Evolutionary conservation across 1,140 invertebrate species (phyloP).

Genomic region (Aphidius ervi): DNA sequence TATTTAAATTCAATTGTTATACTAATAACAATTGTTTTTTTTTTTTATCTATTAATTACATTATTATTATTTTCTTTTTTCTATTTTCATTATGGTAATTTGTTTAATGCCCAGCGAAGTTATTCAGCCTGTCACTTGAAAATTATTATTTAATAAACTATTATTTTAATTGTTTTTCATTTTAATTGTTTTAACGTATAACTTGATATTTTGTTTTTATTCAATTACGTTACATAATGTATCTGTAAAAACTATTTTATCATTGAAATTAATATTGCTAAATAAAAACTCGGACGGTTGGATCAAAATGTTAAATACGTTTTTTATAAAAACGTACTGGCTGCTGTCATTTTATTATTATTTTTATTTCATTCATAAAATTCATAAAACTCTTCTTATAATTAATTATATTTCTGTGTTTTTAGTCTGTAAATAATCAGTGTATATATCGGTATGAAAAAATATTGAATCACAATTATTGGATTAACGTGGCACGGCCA

Average conservation of each 20-base stretch:
- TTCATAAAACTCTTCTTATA: constrained; percentile 20
- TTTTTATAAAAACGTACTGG: constrained; percentile 3
- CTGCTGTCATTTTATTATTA: constrained; percentile 1
- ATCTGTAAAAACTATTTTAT: constrained; percentile 1
- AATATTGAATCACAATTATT: constrained; percentile 19
- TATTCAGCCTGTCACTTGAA: constrained; percentile 38
- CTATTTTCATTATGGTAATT: constrained; percentile 1
- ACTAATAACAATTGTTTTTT: constrained; percentile 16
- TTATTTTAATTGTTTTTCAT: constrained; percentile 27
- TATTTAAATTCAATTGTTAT: constrained; percentile 1
- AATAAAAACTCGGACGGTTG: constrained; percentile 22
- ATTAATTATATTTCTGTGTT: constrained; percentile 15
- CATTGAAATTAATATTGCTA: not conserved
- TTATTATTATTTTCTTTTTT: constrained; percentile 28
- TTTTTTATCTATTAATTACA: constrained; percentile 13
- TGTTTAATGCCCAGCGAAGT: constrained; percentile 51
- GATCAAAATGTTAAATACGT: constrained; percentile 22
- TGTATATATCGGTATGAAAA: constrained; percentile 20
- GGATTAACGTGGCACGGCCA: constrained; percentile 15
- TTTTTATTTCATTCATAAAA: constrained; percentile 13
- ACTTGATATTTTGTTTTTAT: constrained; percentile 31
- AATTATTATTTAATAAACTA: constrained; percentile 13
- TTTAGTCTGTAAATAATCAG: constrained; percentile 21
- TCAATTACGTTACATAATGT: not conserved
- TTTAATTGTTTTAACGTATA: constrained; percentile 29